Evolutionary conservation across 2,888 invertebrate species (phyloP).

Genomic region (Drosophila multiciliata): DNA sequence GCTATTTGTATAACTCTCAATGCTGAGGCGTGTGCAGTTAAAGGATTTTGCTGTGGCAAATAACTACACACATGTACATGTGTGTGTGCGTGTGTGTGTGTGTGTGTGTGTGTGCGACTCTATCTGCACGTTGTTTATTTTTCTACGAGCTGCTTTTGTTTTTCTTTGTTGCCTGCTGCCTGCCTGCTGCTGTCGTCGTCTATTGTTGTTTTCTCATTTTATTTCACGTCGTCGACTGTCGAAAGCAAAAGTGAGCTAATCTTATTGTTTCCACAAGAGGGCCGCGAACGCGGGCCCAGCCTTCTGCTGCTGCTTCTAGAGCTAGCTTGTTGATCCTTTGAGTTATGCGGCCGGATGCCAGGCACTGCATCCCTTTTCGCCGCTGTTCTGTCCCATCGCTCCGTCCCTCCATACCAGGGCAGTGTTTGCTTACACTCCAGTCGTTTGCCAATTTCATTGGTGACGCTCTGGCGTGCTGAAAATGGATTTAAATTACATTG

Average conservation of each 20-base stretch:
- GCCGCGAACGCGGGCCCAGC: constrained; percentile 40
- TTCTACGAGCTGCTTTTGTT: constrained; percentile 74
- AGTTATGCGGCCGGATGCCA: constrained; percentile 65
- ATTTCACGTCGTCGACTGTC: constrained; percentile 57
- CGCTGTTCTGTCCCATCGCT: background rate
- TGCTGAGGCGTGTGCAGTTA: constrained; percentile 72
- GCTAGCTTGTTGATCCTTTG: constrained; percentile 75
- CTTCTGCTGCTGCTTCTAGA: constrained; percentile 4
- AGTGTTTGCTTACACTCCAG: constrained; percentile 68
- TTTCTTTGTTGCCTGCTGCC: constrained; percentile 50
- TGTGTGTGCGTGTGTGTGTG: constrained; percentile 21
- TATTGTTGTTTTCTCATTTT: constrained; percentile 63
- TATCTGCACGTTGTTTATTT: constrained; percentile 68
- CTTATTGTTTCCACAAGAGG: constrained; percentile 77
- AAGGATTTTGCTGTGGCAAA: constrained; percentile 76
- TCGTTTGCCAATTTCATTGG: constrained; percentile 79
- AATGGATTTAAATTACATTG: constrained; percentile 84
- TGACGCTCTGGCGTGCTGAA: constrained; percentile 76
- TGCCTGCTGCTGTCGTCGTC: background rate
- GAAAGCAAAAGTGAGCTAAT: constrained; percentile 76
- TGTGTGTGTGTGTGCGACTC: constrained; percentile 30
- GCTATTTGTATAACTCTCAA: constrained; percentile 75
- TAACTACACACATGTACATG: constrained; percentile 55
- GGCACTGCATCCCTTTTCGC: constrained; percentile 3
- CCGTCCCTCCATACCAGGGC: background rate